Percentiles rank a stretch among this genome's conserved stretches.
These are phyloP conservation scores for Baronia brevicornis DNA, from an alignment of 2,888 invertebrate species.

Conservation along the genomic window DNA sequence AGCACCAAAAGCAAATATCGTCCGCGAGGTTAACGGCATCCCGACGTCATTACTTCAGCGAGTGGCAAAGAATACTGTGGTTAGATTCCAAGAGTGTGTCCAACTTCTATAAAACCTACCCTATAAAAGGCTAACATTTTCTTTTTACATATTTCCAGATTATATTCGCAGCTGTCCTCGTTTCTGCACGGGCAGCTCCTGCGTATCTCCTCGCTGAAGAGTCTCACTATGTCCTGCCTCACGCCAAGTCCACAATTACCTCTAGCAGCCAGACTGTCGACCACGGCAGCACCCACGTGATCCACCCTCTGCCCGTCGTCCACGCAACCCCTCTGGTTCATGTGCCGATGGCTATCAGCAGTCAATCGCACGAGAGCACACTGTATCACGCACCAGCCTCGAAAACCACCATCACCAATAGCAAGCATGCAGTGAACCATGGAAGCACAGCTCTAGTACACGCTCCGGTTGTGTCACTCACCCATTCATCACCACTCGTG, in stretches of 20 bases:
- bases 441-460: constrained; percentile 32
- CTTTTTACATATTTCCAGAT: constrained; percentile 34
- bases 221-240: constrained; percentile 29
- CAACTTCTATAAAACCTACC: too few species aligned
- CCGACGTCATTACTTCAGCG: too few species aligned
- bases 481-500: constrained; percentile 34
- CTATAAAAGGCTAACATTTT: too few species aligned
- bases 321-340: constrained; percentile 27
- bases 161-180: constrained; percentile 37
- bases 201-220: constrained; percentile 32
- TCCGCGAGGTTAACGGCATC: too few species aligned
- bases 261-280: constrained; percentile 40
- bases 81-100: too few species aligned
- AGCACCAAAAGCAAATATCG: too few species aligned
- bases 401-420: constrained; percentile 40
- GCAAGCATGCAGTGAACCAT: constrained; percentile 52
- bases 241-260: constrained; percentile 39
- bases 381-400: constrained; percentile 33
- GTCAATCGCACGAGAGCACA: constrained; percentile 34
- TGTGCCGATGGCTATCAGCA: constrained; percentile 34
- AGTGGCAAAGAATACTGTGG: too few species aligned
- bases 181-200: constrained; percentile 40
- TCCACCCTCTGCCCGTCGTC: constrained; percentile 29
- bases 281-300: constrained; percentile 40
- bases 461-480: constrained; percentile 22